These are phyloP conservation scores for Strigamia crassipes DNA, from an alignment of 2,888 invertebrate genomes.

Conservation along the genomic window DNA sequence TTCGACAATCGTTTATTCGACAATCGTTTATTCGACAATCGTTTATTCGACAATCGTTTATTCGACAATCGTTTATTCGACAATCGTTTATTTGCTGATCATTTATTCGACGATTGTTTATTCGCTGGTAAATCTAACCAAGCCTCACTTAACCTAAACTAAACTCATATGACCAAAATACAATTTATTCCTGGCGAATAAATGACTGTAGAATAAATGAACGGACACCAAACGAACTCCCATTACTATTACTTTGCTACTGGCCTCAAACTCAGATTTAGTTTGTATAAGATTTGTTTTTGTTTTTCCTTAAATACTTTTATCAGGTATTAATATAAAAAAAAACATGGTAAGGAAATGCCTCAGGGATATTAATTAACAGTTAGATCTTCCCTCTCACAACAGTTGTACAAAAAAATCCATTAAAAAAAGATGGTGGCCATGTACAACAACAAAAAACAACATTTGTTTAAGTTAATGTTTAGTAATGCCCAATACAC, in stretches of 20 bases:
- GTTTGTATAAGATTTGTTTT: background rate
- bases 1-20: too few relatives aligned
- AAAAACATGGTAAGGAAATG: conserved; percentile 8
- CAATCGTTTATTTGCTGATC: too few relatives aligned
- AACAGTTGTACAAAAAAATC: conserved; percentile 9
- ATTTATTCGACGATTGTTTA: too few relatives aligned
- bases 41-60: too few relatives aligned
- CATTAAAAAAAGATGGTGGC: conserved; percentile 27
- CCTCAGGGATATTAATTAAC: conserved; percentile 25
- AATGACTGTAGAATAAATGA: too few relatives aligned
- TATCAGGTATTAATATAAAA: conserved; percentile 20
- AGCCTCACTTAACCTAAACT: too few relatives aligned
- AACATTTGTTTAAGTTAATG: background rate
- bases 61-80: too few relatives aligned
- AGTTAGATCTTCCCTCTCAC: background rate
- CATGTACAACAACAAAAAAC: background rate
- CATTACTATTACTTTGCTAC: background rate
- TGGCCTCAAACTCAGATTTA: conserved; percentile 24
- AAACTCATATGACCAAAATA: too few relatives aligned
- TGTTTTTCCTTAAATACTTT: conserved; percentile 5
- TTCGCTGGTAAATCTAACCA: too few relatives aligned
- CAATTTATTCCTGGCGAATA: too few relatives aligned
- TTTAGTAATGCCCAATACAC: conserved; percentile 35
- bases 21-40: too few relatives aligned
- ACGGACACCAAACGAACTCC: background rate